Evolutionary conservation across 2,888 invertebrate species (phyloP), one percentile per base, ranked within the genome.

Genomic region (Argyresthia goedartella): DNA sequence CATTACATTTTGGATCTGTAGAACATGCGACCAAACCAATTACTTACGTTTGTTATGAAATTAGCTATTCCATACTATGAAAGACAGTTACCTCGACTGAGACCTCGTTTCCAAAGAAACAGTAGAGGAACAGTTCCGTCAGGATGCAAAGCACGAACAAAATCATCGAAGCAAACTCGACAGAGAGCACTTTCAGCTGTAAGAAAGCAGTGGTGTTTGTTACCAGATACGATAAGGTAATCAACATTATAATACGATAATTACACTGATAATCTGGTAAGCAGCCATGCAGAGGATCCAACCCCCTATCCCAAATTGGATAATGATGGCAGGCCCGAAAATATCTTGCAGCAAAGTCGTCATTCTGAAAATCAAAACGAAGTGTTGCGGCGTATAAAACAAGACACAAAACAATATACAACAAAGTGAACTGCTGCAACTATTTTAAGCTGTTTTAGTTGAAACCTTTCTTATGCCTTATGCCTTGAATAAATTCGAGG

Each of bases 51-150:
- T n/a, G n/a, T n/a, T n/a, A n/a, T n/a, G n/a, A n/a, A n/a, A n/a
- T n/a, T n/a, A n/a, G n/a, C n/a, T n/a, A n/a, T n/a, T n/a, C n/a
- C n/a, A n/a, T n/a, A n/a, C n/a, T n/a, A n/a, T 0, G 1, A 14
- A 15, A 14, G 43, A 3, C 1, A 13, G 55, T 57, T 55, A 89
- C 90, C 81, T 88, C 82, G 2, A 82, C 67, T 0, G 85, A 79
- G 4, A 89, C 78, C 63, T 88, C 88, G 61, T 89, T 89, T 8
- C 89, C 89, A 59, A 80, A 88, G 71, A 85, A 89, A 64, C 89
- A 89, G 64, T 88, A 88, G 1, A 89, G 67, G 57, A 87, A 86
- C 59, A 89, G 69, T 67, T 89, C 88, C 8, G 85, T 73, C 14
- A 89, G 67, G 64, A 89, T 88, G 62, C 89, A 89, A 48, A 66